Conservation (phyloP, 1,140 invertebrate species). For the Arctopsyche grandis region DNA sequence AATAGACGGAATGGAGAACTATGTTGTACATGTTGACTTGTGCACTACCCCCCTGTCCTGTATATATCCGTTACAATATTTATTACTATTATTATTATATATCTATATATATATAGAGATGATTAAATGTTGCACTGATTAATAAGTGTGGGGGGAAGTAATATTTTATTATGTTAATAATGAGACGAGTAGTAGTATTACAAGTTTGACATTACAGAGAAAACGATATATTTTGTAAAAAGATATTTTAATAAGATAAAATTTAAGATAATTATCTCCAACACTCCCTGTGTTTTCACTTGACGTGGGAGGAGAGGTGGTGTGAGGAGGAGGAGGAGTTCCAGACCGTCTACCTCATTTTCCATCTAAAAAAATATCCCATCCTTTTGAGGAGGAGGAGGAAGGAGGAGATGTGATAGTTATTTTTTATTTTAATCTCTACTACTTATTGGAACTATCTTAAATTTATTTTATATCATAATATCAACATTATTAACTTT, state of each 20-base stretch:
- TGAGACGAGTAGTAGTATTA: constrained; percentile 64
- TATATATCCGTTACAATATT: constrained; percentile 53
- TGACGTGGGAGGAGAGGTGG: constrained; percentile 48
- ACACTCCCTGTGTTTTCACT: constrained; percentile 53
- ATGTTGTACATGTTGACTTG: constrained; percentile 58
- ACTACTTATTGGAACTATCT: background rate
- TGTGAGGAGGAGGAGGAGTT: constrained; percentile 38
- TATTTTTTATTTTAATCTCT: constrained; percentile 9
- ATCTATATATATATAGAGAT: constrained; percentile 35
- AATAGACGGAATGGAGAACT: constrained; percentile 62
- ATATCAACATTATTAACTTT: background rate
- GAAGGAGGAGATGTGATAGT: background rate
- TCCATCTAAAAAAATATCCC: constrained; percentile 21
- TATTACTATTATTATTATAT: constrained; percentile 25
- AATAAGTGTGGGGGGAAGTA: constrained; percentile 60
- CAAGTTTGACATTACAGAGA: constrained; percentile 64
- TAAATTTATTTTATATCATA: too few species aligned
- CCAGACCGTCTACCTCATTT: constrained; percentile 12
- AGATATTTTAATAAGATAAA: constrained; percentile 69
- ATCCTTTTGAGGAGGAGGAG: constrained; percentile 16
- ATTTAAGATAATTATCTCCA: constrained; percentile 58
- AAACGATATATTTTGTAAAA: constrained; percentile 70
- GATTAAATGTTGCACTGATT: constrained; percentile 58
- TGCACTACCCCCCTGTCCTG: constrained; percentile 53
- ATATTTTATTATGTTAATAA: constrained; percentile 65